These are phyloP conservation scores for Hemicrepidius hirtus DNA, from an alignment of 2,888 invertebrate species.

Conservation along the genomic window DNA sequence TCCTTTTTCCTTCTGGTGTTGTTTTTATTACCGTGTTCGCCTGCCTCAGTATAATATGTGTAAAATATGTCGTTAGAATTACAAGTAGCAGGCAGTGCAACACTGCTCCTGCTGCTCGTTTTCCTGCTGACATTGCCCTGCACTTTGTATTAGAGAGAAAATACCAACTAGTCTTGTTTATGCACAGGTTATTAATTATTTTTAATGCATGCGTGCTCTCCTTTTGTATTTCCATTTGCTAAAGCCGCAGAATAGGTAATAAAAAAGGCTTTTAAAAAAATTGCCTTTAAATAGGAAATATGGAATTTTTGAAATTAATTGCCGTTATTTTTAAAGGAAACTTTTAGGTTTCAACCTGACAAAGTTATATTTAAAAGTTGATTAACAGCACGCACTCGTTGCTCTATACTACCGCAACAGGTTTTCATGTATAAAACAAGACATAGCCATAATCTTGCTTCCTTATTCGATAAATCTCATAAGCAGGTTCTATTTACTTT, in stretches of 20 bases:
- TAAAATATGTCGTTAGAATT: constrained; percentile 37
- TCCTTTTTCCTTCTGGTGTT: not conserved
- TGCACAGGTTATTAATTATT: constrained; percentile 12
- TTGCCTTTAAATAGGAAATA: too few species aligned
- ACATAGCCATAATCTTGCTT: constrained; percentile 9
- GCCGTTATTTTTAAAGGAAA: too few species aligned
- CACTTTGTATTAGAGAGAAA: constrained; percentile 22
- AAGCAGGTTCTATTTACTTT: constrained; percentile 9
- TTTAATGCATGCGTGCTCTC: not conserved
- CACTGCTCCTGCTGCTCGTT: too few species aligned
- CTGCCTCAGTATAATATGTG: constrained; percentile 30
- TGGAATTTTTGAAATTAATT: too few species aligned
- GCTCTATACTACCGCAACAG: not conserved
- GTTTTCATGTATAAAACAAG: constrained; percentile 5
- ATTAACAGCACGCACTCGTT: constrained; percentile 1
- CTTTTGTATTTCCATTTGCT: too few species aligned
- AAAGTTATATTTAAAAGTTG: not conserved
- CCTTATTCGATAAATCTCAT: constrained; percentile 19
- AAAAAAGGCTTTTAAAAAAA: too few species aligned
- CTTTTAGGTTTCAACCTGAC: not conserved
- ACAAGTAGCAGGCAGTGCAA: constrained; percentile 29
- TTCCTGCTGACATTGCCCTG: constrained; percentile 16
- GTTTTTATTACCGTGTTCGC: constrained; percentile 22
- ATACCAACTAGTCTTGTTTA: not conserved
- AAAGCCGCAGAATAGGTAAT: too few species aligned